Evolutionary conservation across 2,113 vertebrate genomes (phyloP).

Genomic region (Phylloscopus trochilus): DNA sequence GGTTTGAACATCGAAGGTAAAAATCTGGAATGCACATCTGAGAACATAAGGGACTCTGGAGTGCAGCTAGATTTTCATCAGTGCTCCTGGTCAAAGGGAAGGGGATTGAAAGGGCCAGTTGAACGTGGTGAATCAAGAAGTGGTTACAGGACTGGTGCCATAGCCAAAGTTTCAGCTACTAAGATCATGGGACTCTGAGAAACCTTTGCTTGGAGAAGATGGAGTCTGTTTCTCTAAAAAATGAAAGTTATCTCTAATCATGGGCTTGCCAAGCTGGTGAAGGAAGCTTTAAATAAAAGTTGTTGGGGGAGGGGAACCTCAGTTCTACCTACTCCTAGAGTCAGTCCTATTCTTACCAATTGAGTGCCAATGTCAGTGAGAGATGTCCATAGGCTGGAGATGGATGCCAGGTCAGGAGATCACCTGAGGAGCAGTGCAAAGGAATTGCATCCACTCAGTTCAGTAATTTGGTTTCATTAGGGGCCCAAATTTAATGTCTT

Average conservation of each 20-base stretch:
- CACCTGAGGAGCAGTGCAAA: background rate
- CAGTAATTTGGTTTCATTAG: background rate
- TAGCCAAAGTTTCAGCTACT: background rate
- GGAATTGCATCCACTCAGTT: background rate
- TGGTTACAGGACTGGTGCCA: no score
- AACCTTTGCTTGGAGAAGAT: background rate
- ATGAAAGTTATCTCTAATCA: background rate
- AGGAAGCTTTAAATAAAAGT: background rate
- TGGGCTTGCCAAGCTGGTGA: background rate
- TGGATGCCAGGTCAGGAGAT: background rate
- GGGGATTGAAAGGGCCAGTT: background rate
- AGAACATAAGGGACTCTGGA: background rate
- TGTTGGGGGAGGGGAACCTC: fast-evolving
- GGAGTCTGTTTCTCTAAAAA: background rate
- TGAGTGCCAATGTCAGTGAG: background rate
- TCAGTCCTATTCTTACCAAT: background rate
- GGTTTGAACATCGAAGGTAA: background rate
- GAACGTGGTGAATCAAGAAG: background rate
- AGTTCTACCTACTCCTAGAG: background rate
- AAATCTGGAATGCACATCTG: background rate
- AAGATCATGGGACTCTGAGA: background rate
- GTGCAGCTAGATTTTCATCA: background rate
- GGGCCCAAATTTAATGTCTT: background rate
- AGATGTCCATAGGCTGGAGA: background rate
- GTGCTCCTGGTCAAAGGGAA: background rate